Percentiles rank a stretch among this genome's conserved stretches.
Evolutionary conservation across 2,888 invertebrate species (phyloP).

Genomic region (Flexamia atlantica): DNA sequence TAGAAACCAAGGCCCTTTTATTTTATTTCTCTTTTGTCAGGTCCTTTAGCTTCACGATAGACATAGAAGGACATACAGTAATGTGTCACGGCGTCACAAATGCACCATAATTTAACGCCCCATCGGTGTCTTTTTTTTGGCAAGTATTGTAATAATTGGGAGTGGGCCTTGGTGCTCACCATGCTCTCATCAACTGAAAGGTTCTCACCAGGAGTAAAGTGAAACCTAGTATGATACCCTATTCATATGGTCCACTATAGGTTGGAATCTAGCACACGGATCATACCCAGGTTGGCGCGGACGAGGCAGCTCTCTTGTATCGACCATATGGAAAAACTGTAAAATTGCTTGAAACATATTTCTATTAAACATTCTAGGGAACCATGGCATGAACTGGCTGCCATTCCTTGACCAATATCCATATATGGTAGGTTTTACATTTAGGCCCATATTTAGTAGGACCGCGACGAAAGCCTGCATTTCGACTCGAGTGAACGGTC

Average conservation of each 20-base stretch:
- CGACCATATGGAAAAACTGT: constrained; percentile 44
- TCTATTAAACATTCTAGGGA: constrained; percentile 36
- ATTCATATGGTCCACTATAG: too few relatives aligned
- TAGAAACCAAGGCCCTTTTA: constrained; percentile 48
- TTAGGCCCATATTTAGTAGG: constrained; percentile 40
- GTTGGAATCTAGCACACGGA: constrained; percentile 30
- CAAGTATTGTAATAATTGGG: constrained; percentile 37
- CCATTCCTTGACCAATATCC: neutral
- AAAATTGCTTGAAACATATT: constrained; percentile 55
- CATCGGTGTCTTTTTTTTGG: constrained; percentile 60
- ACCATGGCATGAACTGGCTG: constrained; percentile 7
- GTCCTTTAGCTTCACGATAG: constrained; percentile 45
- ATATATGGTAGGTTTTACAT: constrained; percentile 36
- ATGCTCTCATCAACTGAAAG: constrained; percentile 54
- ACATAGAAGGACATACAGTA: constrained; percentile 60
- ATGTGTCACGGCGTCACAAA: constrained; percentile 56
- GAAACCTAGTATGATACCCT: constrained; percentile 15
- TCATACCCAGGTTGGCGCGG: constrained; percentile 32
- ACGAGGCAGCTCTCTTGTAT: neutral
- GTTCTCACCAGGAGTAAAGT: constrained; percentile 10
- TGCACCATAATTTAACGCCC: constrained; percentile 57
- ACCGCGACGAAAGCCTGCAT: constrained; percentile 42
- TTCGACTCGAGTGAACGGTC: constrained; percentile 34
- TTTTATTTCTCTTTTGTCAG: constrained; percentile 27
- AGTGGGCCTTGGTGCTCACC: constrained; percentile 48